Evolutionary conservation across 2,797 vertebrate species (phyloP).

Genomic region (Silurus lanzhouensis): DNA sequence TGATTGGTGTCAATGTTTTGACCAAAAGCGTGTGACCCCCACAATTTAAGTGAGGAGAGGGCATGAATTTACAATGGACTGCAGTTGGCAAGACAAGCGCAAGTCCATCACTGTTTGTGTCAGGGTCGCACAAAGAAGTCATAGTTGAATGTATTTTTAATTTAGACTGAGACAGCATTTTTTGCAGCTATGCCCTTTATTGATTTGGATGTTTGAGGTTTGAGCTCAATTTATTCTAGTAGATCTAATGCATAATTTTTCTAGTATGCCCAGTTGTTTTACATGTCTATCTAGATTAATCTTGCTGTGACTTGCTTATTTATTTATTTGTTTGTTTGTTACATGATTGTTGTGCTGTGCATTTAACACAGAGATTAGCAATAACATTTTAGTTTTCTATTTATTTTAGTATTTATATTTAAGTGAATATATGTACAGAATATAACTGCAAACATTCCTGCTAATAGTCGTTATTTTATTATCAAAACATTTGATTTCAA

Average conservation of each 20-base stretch:
- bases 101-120: neutral
- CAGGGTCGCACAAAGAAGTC: neutral
- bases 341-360: neutral
- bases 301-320: neutral
- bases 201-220: neutral
- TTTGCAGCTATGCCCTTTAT: neutral
- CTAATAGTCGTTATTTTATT: too few species aligned
- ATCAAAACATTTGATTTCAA: neutral
- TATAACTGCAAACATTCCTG: too few species aligned
- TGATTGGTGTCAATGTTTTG: neutral
- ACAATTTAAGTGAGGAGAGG: neutral
- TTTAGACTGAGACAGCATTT: neutral
- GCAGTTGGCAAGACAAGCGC: neutral
- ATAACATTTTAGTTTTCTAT: too few species aligned
- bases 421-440: too few species aligned
- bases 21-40: neutral
- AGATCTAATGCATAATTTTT: neutral
- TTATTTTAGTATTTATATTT: too few species aligned
- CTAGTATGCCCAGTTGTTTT: neutral
- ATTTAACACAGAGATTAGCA: neutral
- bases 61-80: neutral
- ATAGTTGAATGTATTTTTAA: neutral
- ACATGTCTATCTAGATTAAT: neutral
- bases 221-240: neutral
- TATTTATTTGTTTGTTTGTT: too few species aligned